Base-by-base conservation (phyloP, 2,888 invertebrate genomes). In the Punctoribates punctum region DNA sequence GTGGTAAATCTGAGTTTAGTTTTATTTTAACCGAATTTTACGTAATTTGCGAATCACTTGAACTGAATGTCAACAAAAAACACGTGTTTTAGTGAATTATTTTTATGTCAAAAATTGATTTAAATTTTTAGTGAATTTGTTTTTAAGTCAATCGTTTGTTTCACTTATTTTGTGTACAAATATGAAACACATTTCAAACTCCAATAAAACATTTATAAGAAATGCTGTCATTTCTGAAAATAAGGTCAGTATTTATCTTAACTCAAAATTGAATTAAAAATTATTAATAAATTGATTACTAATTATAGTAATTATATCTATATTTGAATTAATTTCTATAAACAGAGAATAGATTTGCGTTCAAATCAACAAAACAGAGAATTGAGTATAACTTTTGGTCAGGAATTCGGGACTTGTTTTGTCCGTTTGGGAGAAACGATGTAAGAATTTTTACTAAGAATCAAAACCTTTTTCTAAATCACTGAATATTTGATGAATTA, bases 371-470 rank as follows among this genome's bases (percentile, higher is more conserved):
- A 75, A 38, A 23, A 17, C 38, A 70, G 75, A 8, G 13, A 72
- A 20, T 38, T 72, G 25, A 48, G 70, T n/a, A 23, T 75, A n/a
- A 29, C 27, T 23, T 75, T 51, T 57, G 72, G 75, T 13, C 70
- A 38, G 23, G 46, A 70, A 27, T 75, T 75, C 23, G 75, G 75
- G 1, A 51, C 75, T 17, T 70, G 70, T 70, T 75, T 60, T 73
- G 72, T 75, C 11, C 46, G 27, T 17, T 51, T 75, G 42, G 75
- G 75, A n/a, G 46, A 75, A 34, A 75, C 75, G 3, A 42, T 75
- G 65, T 65, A 65, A 11, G 8, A 9, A 29, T 65, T 17, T n/a
- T n/a, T n/a, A n/a, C n/a, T n/a, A n/a, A n/a, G n/a, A 13, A 11
- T 65, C 17, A 15, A 34, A 20, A 62, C 25, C 9, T 13, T n/a